Conservation (phyloP, 2,888 invertebrate species). For the Acleris cristana region DNA sequence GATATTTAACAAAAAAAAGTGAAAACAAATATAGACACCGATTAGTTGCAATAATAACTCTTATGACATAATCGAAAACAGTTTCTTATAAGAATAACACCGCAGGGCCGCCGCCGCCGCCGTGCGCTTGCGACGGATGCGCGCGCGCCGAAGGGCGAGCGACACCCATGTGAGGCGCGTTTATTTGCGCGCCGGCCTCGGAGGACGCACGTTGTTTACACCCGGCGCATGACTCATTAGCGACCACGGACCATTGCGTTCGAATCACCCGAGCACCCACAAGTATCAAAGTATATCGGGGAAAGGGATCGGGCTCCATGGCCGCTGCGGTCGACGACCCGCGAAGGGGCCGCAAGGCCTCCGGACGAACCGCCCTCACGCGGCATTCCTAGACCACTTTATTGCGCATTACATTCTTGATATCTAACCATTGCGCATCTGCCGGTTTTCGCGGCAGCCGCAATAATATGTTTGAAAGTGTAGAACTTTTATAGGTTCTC, state of each 20-base stretch:
- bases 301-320: slow-evolving; percentile 58
- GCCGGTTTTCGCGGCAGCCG: slow-evolving; percentile 2
- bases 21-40: no score
- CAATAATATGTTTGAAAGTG: neutral
- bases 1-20: no score
- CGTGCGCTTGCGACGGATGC: slow-evolving; percentile 20
- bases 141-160: slow-evolving; percentile 23
- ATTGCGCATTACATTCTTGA: slow-evolving; percentile 53
- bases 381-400: slow-evolving; percentile 54
- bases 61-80: no score
- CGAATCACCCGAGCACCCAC: slow-evolving; percentile 9
- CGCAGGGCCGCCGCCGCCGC: slow-evolving; percentile 23
- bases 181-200: slow-evolving; percentile 69
- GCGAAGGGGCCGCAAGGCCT: slow-evolving; percentile 28
- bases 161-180: slow-evolving; percentile 67
- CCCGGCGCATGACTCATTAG: slow-evolving; percentile 65
- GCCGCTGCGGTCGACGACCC: slow-evolving; percentile 66
- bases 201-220: slow-evolving; percentile 67
- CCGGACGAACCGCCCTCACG: slow-evolving; percentile 42
- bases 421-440: slow-evolving; percentile 44
- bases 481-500: no score
- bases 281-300: slow-evolving; percentile 39
- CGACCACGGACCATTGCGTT: slow-evolving; percentile 46
- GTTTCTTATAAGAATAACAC: no score
- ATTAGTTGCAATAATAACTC: no score